phyloP scores from a whole-genome alignment of 2,797 vertebrate species.

The Choloepus didactylus region DNA sequence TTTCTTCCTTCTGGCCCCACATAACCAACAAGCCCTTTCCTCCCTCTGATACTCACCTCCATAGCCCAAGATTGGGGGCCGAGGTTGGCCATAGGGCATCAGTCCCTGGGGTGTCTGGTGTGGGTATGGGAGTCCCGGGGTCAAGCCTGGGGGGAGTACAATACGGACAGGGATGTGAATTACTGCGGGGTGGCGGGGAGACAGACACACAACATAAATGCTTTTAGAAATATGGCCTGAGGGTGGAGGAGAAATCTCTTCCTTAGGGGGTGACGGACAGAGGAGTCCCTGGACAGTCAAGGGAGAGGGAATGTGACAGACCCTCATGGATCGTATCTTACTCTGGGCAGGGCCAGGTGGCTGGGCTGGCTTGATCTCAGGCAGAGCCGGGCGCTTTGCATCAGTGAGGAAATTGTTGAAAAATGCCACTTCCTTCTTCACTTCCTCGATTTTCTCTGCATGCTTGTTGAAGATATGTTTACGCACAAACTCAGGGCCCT shows the following conservation, averaged over 20 bases:
- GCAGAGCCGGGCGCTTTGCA: constrained; percentile 94
- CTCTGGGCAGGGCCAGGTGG: constrained; percentile 92
- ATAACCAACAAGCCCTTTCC: not conserved
- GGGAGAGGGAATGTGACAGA: not conserved
- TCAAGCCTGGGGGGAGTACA: constrained; percentile 89
- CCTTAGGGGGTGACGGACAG: too few species aligned
- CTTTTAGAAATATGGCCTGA: not conserved
- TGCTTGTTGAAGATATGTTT: constrained; percentile 98
- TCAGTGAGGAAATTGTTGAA: constrained; percentile 97
- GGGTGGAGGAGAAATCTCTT: not conserved
- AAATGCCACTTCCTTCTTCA: constrained; percentile 95
- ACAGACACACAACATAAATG: not conserved
- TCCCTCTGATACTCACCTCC: constrained; percentile 88
- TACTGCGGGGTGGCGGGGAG: constrained; percentile 59
- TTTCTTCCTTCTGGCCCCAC: not conserved
- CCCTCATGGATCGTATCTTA: constrained; percentile 80
- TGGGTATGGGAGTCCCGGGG: constrained; percentile 93
- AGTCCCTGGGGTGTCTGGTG: constrained; percentile 94
- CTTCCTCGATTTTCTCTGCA: constrained; percentile 96
- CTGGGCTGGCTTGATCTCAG: constrained; percentile 94
- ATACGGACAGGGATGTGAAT: constrained; percentile 80
- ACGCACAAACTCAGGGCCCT: constrained; percentile 97
- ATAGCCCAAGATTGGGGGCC: constrained; percentile 95
- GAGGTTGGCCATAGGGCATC: constrained; percentile 94
- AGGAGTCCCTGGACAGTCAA: not conserved